Conservation (phyloP, 2,797 vertebrate species). For the Eospalax fontanierii region DNA sequence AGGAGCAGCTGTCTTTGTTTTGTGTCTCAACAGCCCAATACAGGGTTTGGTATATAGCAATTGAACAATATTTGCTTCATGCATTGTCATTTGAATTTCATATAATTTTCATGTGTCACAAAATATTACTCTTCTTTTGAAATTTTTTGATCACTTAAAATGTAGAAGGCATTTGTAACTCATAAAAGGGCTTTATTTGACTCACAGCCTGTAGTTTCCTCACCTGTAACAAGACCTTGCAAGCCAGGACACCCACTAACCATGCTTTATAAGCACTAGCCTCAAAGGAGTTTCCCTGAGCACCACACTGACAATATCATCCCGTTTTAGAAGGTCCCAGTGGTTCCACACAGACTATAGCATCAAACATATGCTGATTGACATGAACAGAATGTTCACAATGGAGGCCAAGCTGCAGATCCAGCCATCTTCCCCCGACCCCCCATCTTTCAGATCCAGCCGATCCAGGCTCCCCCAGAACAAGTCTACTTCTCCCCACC, state of each 20-base stretch:
- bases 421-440: background rate
- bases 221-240: background rate
- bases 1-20: background rate
- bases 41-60: background rate
- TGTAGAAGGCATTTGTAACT: background rate
- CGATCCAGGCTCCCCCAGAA: background rate
- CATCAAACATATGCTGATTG: background rate
- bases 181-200: background rate
- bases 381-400: background rate
- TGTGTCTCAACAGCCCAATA: background rate
- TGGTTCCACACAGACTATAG: background rate
- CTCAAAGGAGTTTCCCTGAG: background rate
- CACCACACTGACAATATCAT: background rate
- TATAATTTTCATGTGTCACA: background rate
- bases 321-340: background rate
- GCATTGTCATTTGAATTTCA: background rate
- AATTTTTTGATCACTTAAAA: background rate
- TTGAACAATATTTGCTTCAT: background rate
- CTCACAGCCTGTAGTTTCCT: background rate
- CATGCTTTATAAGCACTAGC: background rate
- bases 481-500: background rate
- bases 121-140: background rate
- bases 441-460: too few species aligned
- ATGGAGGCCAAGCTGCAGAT: background rate
- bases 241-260: background rate